phyloP scores from a whole-genome alignment of 2,888 invertebrate species.

The Drosophila suboccidentalis region DNA sequence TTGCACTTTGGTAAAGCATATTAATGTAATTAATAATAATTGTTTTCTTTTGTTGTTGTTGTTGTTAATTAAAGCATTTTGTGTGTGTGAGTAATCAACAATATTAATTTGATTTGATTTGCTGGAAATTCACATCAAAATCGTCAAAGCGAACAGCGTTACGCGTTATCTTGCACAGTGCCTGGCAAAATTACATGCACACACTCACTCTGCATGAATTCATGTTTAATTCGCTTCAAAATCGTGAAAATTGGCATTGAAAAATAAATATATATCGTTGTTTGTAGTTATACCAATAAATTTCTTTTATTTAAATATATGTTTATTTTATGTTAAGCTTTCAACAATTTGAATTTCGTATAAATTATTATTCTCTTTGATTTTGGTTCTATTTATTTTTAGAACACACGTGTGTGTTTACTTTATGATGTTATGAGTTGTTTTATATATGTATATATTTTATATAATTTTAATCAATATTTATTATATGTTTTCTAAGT shows the following conservation, averaged over 20 bases:
- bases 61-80: conserved; percentile 63
- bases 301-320: conserved; percentile 7
- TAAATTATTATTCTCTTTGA: conserved; percentile 14
- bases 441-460: background rate
- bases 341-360: conserved; percentile 19
- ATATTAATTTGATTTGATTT: conserved; percentile 61
- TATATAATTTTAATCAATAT: conserved; percentile 8
- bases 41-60: conserved; percentile 11
- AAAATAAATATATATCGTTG: conserved; percentile 1
- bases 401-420: conserved; percentile 13
- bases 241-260: conserved; percentile 59
- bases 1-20: conserved; percentile 59
- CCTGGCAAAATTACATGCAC: conserved; percentile 31
- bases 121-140: conserved; percentile 37
- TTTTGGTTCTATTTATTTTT: conserved; percentile 1
- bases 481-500: background rate
- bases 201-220: conserved; percentile 76
- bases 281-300: conserved; percentile 9
- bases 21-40: conserved; percentile 10
- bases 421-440: background rate
- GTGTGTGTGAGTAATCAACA: conserved; percentile 39
- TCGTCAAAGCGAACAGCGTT: conserved; percentile 36
- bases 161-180: conserved; percentile 65
- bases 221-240: conserved; percentile 73
- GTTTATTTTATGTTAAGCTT: conserved; percentile 10